Evolutionary conservation across 2,888 invertebrate species (phyloP).

Genomic region (Heterodera filipjevi): DNA sequence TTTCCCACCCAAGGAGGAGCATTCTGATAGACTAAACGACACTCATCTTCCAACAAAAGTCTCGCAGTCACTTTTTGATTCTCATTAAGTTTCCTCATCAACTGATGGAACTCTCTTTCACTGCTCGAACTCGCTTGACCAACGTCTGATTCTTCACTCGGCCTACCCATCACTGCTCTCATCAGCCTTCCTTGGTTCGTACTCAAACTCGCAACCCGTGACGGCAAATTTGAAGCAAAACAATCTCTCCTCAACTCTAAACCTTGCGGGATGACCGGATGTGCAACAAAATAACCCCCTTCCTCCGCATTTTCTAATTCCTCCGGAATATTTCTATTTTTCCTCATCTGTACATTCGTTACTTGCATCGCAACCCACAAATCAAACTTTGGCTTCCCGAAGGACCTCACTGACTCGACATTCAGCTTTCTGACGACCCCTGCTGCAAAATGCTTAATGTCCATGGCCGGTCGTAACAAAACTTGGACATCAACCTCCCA

Average conservation of each 20-base stretch:
- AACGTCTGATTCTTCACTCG: background rate
- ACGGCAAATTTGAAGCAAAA: background rate
- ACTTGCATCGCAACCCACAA: background rate
- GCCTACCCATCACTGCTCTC: background rate
- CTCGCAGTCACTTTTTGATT: background rate
- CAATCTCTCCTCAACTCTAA: slow-evolving; percentile 4
- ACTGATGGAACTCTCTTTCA: background rate
- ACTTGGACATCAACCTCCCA: background rate
- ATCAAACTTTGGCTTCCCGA: background rate
- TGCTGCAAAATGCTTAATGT: background rate
- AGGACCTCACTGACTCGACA: background rate
- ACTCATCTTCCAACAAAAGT: background rate
- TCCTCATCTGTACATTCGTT: background rate
- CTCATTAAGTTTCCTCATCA: background rate
- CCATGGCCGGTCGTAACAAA: background rate
- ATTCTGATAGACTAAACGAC: background rate
- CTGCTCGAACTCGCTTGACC: background rate
- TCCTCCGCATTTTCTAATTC: background rate
- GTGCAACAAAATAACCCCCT: background rate
- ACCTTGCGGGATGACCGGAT: background rate
- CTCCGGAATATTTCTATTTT: background rate
- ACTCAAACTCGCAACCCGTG: background rate
- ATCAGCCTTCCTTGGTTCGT: slow-evolving; percentile 2
- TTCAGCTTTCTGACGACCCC: background rate
- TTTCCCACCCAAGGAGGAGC: background rate